Percentiles rank a stretch among this genome's conserved stretches.
Evolutionary conservation across 2,888 invertebrate species (phyloP).

Genomic region (Chymomyza fuscimana): DNA sequence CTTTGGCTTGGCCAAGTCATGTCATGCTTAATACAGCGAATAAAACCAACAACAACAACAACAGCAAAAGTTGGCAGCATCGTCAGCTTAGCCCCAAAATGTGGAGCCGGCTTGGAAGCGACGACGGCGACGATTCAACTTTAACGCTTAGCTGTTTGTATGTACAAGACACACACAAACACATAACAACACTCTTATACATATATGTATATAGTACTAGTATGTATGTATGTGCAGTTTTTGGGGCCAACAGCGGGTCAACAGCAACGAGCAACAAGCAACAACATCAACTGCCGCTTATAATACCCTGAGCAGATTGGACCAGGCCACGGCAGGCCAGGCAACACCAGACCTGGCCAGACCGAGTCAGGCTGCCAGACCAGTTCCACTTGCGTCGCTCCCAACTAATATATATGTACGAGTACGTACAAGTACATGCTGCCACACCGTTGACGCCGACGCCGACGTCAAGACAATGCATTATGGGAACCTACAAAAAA

Average conservation of each 20-base stretch:
- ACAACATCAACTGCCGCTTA: conserved; percentile 51
- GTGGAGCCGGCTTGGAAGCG: conserved; percentile 48
- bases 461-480: conserved; percentile 55
- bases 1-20: conserved; percentile 55
- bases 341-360: conserved; percentile 34
- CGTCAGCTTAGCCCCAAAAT: conserved; percentile 35
- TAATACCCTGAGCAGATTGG: conserved; percentile 36
- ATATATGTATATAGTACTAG: conserved; percentile 16
- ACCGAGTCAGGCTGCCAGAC: conserved; percentile 45
- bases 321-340: conserved; percentile 26
- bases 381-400: conserved; percentile 75
- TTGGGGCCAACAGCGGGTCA: conserved; percentile 77
- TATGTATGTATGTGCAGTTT: conserved; percentile 56
- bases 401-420: conserved; percentile 61
- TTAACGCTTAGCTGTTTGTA: conserved; percentile 39
- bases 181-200: conserved; percentile 31
- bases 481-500: conserved; percentile 75
- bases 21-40: conserved; percentile 73
- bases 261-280: conserved; percentile 42
- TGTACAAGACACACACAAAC: conserved; percentile 53
- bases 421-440: conserved; percentile 25
- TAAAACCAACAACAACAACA: conserved; percentile 56
- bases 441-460: conserved; percentile 9
- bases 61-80: conserved; percentile 35
- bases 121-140: conserved; percentile 34